phyloP scores from a whole-genome alignment of 2,797 vertebrate genomes.

The Sarcophilus harrisii region DNA sequence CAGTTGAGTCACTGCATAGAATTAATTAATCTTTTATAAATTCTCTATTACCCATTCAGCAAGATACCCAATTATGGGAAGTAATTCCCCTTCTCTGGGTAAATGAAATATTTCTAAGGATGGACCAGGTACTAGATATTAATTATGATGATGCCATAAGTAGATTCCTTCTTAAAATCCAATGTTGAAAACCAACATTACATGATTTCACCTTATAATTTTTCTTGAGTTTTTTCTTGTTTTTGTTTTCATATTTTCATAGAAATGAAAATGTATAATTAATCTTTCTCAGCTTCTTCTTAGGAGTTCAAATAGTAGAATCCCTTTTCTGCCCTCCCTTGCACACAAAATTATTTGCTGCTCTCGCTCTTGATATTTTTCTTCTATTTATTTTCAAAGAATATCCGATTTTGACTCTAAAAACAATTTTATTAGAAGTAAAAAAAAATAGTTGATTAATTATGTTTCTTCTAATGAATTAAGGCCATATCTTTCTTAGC shows the following conservation, averaged over 20 bases:
- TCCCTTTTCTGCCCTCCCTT: neutral
- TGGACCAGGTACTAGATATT: neutral
- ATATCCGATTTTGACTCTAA: neutral
- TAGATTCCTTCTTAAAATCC: neutral
- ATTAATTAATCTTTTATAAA: slow-evolving; percentile 29
- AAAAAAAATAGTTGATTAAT: neutral
- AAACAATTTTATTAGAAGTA: neutral
- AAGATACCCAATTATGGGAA: neutral
- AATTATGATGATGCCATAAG: neutral
- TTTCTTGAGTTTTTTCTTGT: neutral
- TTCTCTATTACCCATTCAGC: slow-evolving; percentile 42
- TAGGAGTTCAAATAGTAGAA: neutral
- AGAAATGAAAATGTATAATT: neutral
- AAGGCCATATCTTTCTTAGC: neutral
- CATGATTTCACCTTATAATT: neutral
- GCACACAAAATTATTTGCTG: neutral
- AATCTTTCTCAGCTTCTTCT: neutral
- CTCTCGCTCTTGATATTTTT: neutral
- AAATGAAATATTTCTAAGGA: slow-evolving; percentile 13
- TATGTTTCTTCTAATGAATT: neutral
- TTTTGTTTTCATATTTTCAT: neutral
- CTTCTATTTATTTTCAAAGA: neutral
- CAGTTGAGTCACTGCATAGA: neutral
- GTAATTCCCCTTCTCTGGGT: neutral
- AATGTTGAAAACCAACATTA: neutral